These are phyloP conservation scores for Enteromius afrohamiltoni DNA, from an alignment of 2,797 vertebrate genomes.

Conservation along the genomic window DNA sequence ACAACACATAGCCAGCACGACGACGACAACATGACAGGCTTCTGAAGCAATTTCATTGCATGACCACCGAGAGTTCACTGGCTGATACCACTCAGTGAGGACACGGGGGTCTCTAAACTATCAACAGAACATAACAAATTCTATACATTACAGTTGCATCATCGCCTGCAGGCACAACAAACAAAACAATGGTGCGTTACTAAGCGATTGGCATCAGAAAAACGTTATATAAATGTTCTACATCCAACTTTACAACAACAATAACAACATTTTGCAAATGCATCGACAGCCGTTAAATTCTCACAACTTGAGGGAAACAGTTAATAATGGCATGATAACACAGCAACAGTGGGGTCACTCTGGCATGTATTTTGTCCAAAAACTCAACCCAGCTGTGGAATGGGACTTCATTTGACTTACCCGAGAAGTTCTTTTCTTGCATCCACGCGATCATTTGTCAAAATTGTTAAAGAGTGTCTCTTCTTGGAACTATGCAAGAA, in stretches of 20 bases:
- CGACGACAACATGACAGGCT: conserved; percentile 68
- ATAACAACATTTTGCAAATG: conserved; percentile 18
- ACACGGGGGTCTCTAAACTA: conserved; percentile 64
- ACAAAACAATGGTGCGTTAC: conserved; percentile 17
- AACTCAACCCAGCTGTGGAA: conserved; percentile 35
- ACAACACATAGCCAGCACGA: conserved; percentile 56
- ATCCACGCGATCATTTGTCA: conserved; percentile 62
- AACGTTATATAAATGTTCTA: neutral
- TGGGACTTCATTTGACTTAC: conserved; percentile 70
- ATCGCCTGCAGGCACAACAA: conserved; percentile 29
- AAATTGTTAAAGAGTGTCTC: conserved; percentile 59
- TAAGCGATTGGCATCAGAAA: neutral
- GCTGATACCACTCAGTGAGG: conserved; percentile 68
- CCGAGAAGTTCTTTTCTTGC: conserved; percentile 56
- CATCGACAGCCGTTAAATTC: conserved; percentile 10
- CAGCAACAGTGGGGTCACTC: neutral
- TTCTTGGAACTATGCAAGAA: conserved; percentile 85
- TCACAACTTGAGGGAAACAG: neutral
- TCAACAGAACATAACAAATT: conserved; percentile 32
- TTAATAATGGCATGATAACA: conserved; percentile 1
- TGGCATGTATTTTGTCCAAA: conserved; percentile 20
- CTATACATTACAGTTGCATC: conserved; percentile 37
- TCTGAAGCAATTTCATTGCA: conserved; percentile 68
- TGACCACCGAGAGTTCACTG: conserved; percentile 75
- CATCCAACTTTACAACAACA: conserved; percentile 13